Percentiles rank a stretch among this genome's conserved stretches.
Evolutionary conservation across 2,113 vertebrate genomes (phyloP).

Genomic region (Anser brachyrhynchus): DNA sequence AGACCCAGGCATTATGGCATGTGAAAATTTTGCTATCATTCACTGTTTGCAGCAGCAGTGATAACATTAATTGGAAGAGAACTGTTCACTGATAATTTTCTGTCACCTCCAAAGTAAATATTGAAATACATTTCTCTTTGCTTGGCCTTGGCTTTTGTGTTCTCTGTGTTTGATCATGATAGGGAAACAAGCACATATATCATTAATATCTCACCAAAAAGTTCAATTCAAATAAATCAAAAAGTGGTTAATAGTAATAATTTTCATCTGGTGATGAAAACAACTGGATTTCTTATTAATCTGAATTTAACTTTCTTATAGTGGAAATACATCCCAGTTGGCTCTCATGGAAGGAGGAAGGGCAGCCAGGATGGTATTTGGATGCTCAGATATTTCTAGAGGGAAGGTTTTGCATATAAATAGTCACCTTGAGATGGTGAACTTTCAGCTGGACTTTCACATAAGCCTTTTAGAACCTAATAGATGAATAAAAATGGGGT

Average conservation of each 20-base stretch:
- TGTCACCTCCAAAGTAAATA: conserved; percentile 37
- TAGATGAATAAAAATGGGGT: background rate
- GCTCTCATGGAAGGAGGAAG: background rate
- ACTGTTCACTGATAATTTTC: background rate
- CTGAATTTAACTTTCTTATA: background rate
- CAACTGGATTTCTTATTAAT: background rate
- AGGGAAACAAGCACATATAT: background rate
- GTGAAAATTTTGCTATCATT: conserved; percentile 13
- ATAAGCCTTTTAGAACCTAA: background rate
- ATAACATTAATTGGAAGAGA: conserved; percentile 37
- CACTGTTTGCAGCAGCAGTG: background rate
- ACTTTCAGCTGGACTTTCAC: background rate
- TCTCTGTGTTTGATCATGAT: background rate
- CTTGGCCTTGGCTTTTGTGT: conserved; percentile 2
- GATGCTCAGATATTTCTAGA: background rate
- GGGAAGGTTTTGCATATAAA: background rate
- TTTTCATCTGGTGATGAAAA: background rate
- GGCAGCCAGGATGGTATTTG: background rate
- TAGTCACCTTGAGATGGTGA: background rate
- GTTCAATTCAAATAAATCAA: background rate
- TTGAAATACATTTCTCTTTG: background rate
- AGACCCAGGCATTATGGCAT: background rate
- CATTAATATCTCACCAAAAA: conserved; percentile 31
- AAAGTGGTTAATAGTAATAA: background rate
- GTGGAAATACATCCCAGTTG: background rate